Evolutionary conservation across 1,140 invertebrate species (phyloP), one percentile per base, ranked within the genome.

Genomic region (Bradynema listronoti): DNA sequence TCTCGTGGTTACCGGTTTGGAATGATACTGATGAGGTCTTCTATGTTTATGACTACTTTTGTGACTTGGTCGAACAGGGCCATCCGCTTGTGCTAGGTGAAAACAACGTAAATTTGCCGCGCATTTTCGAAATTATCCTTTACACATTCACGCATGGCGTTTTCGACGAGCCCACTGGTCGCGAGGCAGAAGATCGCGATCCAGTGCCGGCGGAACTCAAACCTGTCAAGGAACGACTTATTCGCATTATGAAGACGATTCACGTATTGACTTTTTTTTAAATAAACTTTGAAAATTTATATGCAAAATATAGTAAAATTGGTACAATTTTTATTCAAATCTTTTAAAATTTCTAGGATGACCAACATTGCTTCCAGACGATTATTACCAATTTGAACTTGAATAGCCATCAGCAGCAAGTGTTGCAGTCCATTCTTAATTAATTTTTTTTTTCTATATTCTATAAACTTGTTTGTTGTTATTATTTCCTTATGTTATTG

Each of bases 11-110:
- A 66, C 94, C 94, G 27, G 88, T 94, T 14, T 86, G 87, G 64
- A 91, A 95, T 80, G 94, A 98, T 80, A 84, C 85, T 24, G 94
- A 96, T 71, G 94, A 99, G 81, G 87, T 53, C 86, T 87, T 46
- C 6, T 87, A 93, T 77, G 87, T 98, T 34, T 98, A 96, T 79
- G 87, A 86, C 56, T 91, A 94, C 80, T 81, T 98, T 29, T 96
- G 91, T 81, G 90, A 95, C 82, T 82, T 98, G 34, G 87, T 95
- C 50, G 90, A 95, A 81, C 83, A 84, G 78, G 82, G 74, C 41
- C 63, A 68, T 49, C 55, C 52, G 0, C 27, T 63, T 27, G 84
- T 95, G 43, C 80, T 94, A 71, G 90, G 89, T 25, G 83, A 83
- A 29, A 86, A 90, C 71, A 90, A 91, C 74, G 82, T 84, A 52